phyloP scores from a whole-genome alignment of 1,140 invertebrate genomes.

The Brachionus angularis region DNA sequence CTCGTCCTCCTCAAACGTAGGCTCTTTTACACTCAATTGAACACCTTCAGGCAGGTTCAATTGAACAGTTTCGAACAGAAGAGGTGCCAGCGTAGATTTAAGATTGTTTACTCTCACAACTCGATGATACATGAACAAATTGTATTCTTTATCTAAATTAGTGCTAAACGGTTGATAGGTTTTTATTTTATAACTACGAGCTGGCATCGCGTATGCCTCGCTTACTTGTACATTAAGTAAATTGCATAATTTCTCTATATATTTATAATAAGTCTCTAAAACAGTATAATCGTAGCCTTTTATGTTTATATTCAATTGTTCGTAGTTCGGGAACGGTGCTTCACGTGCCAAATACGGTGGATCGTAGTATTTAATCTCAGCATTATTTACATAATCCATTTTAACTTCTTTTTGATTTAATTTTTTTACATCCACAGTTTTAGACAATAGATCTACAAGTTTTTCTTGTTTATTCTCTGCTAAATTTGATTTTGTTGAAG shows the following conservation, averaged over 20 bases:
- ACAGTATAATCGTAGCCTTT: conserved; percentile 38
- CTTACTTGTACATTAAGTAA: conserved; percentile 3
- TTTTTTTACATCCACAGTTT: too few species aligned
- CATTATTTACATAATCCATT: conserved; percentile 43
- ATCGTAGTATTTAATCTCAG: conserved; percentile 42
- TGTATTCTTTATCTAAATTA: conserved; percentile 35
- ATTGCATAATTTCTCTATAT: conserved; percentile 25
- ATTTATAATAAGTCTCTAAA: conserved; percentile 33
- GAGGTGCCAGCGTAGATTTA: conserved; percentile 30
- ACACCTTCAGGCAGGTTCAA: conserved; percentile 43
- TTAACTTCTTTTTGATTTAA: conserved; percentile 27
- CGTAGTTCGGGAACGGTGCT: conserved; percentile 16
- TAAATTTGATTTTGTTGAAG: too few species aligned
- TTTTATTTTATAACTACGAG: conserved; percentile 19
- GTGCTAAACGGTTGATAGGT: conserved; percentile 33
- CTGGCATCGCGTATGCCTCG: conserved; percentile 38
- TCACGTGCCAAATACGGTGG: conserved; percentile 32
- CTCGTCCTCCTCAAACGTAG: conserved; percentile 47
- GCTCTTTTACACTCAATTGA: conserved; percentile 33
- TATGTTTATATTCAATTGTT: conserved; percentile 6
- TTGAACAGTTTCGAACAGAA: conserved; percentile 32
- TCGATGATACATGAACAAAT: conserved; percentile 34
- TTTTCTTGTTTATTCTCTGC: too few species aligned
- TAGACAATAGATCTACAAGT: too few species aligned
- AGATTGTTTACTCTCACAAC: conserved; percentile 26